Conservation (phyloP, 2,888 invertebrate genomes). For the Fragum sueziense region DNA sequence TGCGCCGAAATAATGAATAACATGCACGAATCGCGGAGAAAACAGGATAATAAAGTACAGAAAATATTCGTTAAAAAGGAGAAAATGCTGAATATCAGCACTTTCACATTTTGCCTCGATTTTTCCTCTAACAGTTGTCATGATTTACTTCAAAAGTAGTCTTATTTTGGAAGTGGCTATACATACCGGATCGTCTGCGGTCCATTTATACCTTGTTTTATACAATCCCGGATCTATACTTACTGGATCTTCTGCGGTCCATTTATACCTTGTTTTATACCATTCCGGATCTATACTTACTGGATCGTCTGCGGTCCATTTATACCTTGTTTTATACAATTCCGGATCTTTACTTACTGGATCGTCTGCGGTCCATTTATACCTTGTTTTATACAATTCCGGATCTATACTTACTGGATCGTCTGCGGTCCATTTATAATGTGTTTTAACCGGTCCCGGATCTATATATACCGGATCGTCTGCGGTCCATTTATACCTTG, state of each 20-base stretch:
- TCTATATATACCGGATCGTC: constrained; percentile 48
- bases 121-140: no score
- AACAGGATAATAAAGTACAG: background rate
- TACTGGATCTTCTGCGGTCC: constrained; percentile 43
- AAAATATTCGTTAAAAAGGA: background rate
- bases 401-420: constrained; percentile 26
- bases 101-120: background rate
- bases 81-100: background rate
- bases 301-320: constrained; percentile 39
- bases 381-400: constrained; percentile 21
- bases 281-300: constrained; percentile 47
- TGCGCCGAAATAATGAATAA: no score
- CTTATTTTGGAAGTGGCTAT: no score
- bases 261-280: constrained; percentile 27
- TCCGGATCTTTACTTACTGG: constrained; percentile 45
- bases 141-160: no score
- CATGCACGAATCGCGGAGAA: no score
- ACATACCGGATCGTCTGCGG: constrained; percentile 42
- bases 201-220: constrained; percentile 32
- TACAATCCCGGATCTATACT: constrained; percentile 39
- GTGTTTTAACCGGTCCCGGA: constrained; percentile 2
- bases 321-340: constrained; percentile 18
- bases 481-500: constrained; percentile 34
- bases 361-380: constrained; percentile 38
- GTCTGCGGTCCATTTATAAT: constrained; percentile 35